Evolutionary conservation across 2,113 vertebrate species (phyloP), one percentile per base, ranked within the genome.

Genomic region (Tupaia chinensis): DNA sequence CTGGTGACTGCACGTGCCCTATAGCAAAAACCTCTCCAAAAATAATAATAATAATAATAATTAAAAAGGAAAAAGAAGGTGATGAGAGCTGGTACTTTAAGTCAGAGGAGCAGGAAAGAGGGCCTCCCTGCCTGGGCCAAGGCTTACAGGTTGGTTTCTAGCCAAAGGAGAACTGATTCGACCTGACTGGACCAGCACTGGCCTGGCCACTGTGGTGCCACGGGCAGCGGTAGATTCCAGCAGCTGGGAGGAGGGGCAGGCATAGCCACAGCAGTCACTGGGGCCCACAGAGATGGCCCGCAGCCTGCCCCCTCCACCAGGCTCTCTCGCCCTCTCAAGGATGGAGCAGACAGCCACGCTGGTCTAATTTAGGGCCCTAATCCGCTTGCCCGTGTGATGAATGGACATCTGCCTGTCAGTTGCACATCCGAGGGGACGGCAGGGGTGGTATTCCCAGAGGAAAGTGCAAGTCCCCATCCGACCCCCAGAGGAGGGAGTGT

Each of bases 361-460:
- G 99, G 98, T 99, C 99, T 99, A 98, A 99, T 99, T 99, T 98
- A 98, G 98, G 98, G 97, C 97, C 93, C 97, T 98, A 97, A 99
- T 99, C 99, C 98, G 98, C 99, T 98, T 98, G 97, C 96, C 98
- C 95, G 93, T 97, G 98, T 99, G 99, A 98, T 99, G 98, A 98
- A 99, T 98, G 99, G 99, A 99, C 98, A 98, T 98, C 98, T 97
- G 98, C 97, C 95, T 97, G 98, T 99, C 97, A 98, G 99, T 99
- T 98, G 98, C 97, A 82, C 2, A 22, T 82, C 89, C 61, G 95
- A 3, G 93, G n/a, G 93, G 88, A 90, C 0, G 14, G 82, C 63
- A 4, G 22, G 68, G 95, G 94, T 73, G 89, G 96, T 87, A 89
- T 88, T 95, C 78, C 0, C 68, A 12, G 92, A 87, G 87, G 89